A percentile compares a stretch with the other conserved stretches of the same genome.
These are phyloP conservation scores for Luffia ferchaultella DNA, from an alignment of 2,888 invertebrate genomes.

Conservation along the genomic window DNA sequence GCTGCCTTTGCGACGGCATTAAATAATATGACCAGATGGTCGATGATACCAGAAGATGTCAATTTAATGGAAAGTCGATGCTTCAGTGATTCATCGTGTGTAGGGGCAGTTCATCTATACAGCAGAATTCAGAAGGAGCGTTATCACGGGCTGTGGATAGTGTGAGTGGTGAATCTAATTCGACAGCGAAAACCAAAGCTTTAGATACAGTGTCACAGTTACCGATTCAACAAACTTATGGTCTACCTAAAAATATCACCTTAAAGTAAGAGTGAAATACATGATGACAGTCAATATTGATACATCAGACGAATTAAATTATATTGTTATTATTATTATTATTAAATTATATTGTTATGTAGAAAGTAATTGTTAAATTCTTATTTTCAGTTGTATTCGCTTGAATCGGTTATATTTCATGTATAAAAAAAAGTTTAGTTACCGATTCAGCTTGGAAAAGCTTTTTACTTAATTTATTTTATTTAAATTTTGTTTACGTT, in stretches of 20 bases:
- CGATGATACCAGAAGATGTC: background rate
- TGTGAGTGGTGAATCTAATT: background rate
- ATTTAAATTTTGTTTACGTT: too few relatives aligned
- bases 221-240: background rate
- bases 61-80: background rate
- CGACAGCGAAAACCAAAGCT: background rate
- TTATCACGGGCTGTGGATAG: background rate
- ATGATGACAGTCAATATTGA: too few relatives aligned
- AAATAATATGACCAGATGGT: background rate
- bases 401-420: too few relatives aligned
- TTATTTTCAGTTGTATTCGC: too few relatives aligned
- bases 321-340: too few relatives aligned
- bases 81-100: background rate
- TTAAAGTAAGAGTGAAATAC: background rate
- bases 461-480: too few relatives aligned
- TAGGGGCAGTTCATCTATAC: background rate
- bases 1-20: background rate
- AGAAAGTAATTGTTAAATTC: too few relatives aligned
- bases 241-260: background rate
- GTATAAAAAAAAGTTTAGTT: too few relatives aligned
- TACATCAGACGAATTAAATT: too few relatives aligned
- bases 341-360: too few relatives aligned
- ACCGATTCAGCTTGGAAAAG: too few relatives aligned
- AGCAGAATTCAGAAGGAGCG: background rate
- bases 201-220: background rate